phyloP scores from a whole-genome alignment of 2,113 vertebrate species.

The Centropus unirufus region DNA sequence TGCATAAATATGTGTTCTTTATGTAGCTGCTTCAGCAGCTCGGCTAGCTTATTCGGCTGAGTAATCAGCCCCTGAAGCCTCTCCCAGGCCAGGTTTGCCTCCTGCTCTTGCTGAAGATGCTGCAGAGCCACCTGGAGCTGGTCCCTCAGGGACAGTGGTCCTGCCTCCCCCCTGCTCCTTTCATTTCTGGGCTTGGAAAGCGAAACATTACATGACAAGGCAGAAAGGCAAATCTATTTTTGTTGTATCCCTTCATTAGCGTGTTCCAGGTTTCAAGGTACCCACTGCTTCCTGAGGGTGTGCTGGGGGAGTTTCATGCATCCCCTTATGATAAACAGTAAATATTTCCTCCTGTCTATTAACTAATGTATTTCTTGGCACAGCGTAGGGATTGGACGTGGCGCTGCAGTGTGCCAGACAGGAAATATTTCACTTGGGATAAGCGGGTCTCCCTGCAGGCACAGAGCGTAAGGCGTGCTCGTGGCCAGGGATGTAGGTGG shows the following conservation, averaged over 20 bases:
- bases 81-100: not conserved
- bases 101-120: not conserved
- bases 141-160: not conserved
- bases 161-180: fast-evolving
- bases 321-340: not conserved
- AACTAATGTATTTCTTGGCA: not conserved
- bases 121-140: not conserved
- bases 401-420: not conserved
- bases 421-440: not conserved
- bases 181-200: not conserved
- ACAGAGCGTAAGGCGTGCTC: fast-evolving
- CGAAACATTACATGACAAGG: not conserved
- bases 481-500: not conserved
- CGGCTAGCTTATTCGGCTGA: not conserved
- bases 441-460: not conserved
- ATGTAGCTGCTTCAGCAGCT: constrained; percentile 1
- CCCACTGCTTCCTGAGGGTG: not conserved
- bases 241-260: not conserved
- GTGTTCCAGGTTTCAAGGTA: not conserved
- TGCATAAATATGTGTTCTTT: not conserved
- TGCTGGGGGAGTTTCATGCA: not conserved
- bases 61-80: not conserved
- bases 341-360: not conserved
- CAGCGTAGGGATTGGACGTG: fast-evolving
- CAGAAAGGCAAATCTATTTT: not conserved